Evolutionary conservation across 1,140 invertebrate species (phyloP).

Genomic region (Phocides pigmalion): DNA sequence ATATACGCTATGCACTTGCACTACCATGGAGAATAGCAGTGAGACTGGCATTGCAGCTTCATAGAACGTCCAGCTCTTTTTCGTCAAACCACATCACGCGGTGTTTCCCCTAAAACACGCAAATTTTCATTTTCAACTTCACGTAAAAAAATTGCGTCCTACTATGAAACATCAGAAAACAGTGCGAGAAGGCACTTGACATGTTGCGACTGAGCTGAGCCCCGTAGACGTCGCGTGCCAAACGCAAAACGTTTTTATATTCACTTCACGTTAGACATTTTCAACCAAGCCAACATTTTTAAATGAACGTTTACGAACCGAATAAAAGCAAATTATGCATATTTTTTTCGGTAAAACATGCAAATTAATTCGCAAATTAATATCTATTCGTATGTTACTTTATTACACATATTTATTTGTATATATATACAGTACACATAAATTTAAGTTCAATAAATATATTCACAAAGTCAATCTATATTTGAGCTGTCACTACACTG

Average conservation of each 20-base stretch:
- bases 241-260: conserved; percentile 28
- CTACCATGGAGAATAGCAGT: too few relatives aligned
- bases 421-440: too few relatives aligned
- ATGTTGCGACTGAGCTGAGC: conserved; percentile 36
- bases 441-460: too few relatives aligned
- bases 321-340: conserved; percentile 16
- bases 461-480: too few relatives aligned
- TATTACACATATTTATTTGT: neutral
- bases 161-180: neutral
- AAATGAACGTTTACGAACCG: conserved; percentile 4
- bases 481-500: too few relatives aligned
- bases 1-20: too few relatives aligned
- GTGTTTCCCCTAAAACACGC: too few relatives aligned
- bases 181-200: conserved; percentile 27
- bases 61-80: too few relatives aligned
- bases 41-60: too few relatives aligned
- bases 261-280: conserved; percentile 13
- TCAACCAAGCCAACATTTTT: conserved; percentile 15
- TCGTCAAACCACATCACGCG: too few relatives aligned
- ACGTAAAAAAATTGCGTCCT: neutral
- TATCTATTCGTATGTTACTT: neutral
- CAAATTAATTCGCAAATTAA: conserved; percentile 2
- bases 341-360: conserved; percentile 10
- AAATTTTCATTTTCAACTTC: too few relatives aligned
- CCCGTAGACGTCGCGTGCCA: conserved; percentile 25